These are phyloP conservation scores for Sinella curviseta DNA, from an alignment of 1,140 invertebrate species.

Conservation along the genomic window DNA sequence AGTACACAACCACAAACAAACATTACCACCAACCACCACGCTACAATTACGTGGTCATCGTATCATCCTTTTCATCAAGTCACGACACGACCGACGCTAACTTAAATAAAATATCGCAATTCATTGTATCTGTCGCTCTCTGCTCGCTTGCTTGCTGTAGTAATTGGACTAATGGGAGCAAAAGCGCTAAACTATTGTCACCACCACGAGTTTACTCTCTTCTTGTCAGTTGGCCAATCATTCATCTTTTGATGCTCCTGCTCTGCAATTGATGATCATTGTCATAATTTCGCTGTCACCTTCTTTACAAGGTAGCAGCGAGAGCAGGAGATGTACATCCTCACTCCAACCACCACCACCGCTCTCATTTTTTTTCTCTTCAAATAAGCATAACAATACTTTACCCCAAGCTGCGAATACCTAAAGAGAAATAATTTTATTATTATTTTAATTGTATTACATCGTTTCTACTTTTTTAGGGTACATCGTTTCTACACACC, in stretches of 20 bases:
- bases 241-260: background rate
- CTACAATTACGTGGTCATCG: background rate
- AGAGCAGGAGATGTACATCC: too few relatives aligned
- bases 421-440: background rate
- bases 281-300: background rate
- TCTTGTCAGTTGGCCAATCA: background rate
- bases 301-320: too few relatives aligned
- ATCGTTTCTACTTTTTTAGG: background rate
- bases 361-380: background rate
- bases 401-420: background rate
- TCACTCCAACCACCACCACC: background rate
- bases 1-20: background rate
- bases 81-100: background rate
- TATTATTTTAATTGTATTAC: background rate
- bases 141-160: background rate
- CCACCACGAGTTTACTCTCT: background rate
- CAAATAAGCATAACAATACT: background rate
- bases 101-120: background rate
- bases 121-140: too few relatives aligned
- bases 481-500: background rate
- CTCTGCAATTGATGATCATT: background rate
- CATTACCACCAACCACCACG: background rate
- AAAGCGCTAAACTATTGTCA: background rate
- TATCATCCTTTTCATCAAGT: background rate
- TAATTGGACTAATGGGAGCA: background rate